A percentile compares a stretch with the other conserved stretches of the same genome.
phyloP scores from a whole-genome alignment of 2,797 vertebrate species.

The Sebastes itinus region DNA sequence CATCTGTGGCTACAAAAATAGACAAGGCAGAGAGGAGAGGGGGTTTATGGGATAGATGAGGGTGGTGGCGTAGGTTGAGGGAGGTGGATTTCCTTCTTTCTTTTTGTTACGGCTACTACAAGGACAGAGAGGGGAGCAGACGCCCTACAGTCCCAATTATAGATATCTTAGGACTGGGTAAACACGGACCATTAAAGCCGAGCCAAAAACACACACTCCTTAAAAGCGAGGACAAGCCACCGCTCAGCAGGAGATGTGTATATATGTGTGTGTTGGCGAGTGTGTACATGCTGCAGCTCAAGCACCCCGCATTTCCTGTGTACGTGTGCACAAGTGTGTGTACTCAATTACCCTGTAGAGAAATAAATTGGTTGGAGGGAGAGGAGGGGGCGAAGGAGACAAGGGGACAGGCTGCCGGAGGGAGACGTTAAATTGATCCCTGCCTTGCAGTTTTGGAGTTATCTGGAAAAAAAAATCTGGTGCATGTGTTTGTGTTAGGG shows the following conservation, averaged over 20 bases:
- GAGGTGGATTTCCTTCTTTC: slow-evolving; percentile 25
- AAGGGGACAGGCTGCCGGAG: slow-evolving; percentile 48
- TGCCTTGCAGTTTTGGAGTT: slow-evolving; percentile 70
- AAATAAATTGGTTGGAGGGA: slow-evolving; percentile 61
- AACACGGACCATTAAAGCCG: slow-evolving; percentile 69
- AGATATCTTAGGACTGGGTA: slow-evolving; percentile 69
- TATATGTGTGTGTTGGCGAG: slow-evolving; percentile 30
- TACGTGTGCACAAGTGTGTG: slow-evolving; percentile 66
- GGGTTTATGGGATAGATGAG: not conserved
- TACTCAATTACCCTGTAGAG: slow-evolving; percentile 72
- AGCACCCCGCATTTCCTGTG: slow-evolving; percentile 55
- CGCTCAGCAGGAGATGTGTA: slow-evolving; percentile 67
- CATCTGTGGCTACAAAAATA: not conserved
- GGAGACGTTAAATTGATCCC: slow-evolving; percentile 74
- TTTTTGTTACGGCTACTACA: slow-evolving; percentile 27
- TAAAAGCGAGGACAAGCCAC: slow-evolving; percentile 65
- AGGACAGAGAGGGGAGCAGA: slow-evolving; percentile 44
- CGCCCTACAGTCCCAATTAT: slow-evolving; percentile 73
- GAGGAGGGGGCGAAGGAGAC: slow-evolving; percentile 9
- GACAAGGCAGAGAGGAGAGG: not conserved
- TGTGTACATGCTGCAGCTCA: slow-evolving; percentile 35
- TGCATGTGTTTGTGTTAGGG: slow-evolving; percentile 61
- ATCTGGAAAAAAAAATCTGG: slow-evolving; percentile 28
- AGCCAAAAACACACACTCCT: slow-evolving; percentile 74
- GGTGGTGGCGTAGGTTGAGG: not conserved